These are phyloP conservation scores for Mesembrinibis cayennensis DNA, from an alignment of 2,113 vertebrate genomes.

Conservation along the genomic window DNA sequence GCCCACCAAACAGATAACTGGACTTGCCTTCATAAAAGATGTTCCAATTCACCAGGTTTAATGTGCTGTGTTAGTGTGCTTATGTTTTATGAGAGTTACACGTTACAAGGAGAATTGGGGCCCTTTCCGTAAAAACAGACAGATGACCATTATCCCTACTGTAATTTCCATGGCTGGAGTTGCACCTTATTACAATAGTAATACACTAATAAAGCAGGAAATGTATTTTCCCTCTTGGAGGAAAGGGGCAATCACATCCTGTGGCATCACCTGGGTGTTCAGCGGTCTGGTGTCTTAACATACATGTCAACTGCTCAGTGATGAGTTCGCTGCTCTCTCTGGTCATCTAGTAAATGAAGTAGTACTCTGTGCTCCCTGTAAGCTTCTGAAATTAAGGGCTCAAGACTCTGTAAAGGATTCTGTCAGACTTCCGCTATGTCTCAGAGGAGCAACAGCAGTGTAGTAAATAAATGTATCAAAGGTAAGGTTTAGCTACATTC, in stretches of 20 bases:
- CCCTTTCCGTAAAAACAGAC: neutral
- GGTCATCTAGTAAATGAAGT: neutral
- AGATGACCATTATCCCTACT: neutral
- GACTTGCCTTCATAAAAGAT: neutral
- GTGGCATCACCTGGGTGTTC: accelerated
- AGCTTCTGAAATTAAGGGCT: neutral
- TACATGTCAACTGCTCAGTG: neutral
- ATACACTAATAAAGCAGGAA: neutral
- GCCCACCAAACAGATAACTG: neutral
- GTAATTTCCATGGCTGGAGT: neutral
- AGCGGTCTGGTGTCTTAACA: accelerated
- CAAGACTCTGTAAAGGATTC: neutral
- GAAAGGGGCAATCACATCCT: neutral
- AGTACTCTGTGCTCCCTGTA: neutral
- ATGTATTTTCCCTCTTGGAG: neutral
- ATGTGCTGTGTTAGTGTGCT: neutral
- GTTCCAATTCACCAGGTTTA: neutral
- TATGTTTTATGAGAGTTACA: neutral
- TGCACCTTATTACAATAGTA: neutral
- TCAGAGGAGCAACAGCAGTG: neutral
- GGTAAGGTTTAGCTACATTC: neutral
- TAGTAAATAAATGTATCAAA: neutral
- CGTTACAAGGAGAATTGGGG: neutral
- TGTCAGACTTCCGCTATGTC: neutral
- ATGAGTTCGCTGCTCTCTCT: neutral